These are phyloP conservation scores for Dromaius novaehollandiae DNA, from an alignment of 2,113 vertebrate genomes.

Conservation along the genomic window DNA sequence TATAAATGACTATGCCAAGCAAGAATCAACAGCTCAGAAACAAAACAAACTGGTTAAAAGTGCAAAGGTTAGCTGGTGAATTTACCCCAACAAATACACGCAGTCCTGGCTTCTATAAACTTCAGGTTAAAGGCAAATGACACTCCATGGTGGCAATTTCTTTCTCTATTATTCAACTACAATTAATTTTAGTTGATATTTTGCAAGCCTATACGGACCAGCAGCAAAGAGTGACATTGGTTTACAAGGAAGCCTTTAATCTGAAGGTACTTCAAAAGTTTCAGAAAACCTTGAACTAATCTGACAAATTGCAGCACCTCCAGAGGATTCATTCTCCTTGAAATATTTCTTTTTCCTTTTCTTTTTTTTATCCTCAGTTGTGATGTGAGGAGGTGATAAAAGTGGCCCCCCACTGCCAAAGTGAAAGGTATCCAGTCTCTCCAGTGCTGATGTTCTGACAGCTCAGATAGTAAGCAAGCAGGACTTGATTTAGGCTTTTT, in stretches of 20 bases:
- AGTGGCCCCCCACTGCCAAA: not conserved
- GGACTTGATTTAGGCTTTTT: not conserved
- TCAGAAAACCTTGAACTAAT: conserved; percentile 19
- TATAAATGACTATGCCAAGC: not conserved
- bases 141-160: not conserved
- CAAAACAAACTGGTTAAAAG: not conserved
- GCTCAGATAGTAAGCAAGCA: not conserved
- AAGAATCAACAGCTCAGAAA: not conserved
- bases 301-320: conserved; percentile 19
- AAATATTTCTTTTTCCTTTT: not conserved
- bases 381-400: not conserved
- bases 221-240: not conserved
- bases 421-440: conserved; percentile 1
- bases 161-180: not conserved
- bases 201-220: not conserved
- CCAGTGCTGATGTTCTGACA: not conserved
- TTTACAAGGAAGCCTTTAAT: conserved; percentile 20
- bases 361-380: not conserved
- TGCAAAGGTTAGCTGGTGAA: not conserved
- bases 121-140: not conserved
- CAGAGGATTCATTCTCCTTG: not conserved
- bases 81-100: not conserved
- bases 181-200: not conserved
- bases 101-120: not conserved
- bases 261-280: conserved; percentile 23